These are phyloP conservation scores for Leptarthrus brevirostris DNA, from an alignment of 2,888 invertebrate genomes.

Conservation along the genomic window DNA sequence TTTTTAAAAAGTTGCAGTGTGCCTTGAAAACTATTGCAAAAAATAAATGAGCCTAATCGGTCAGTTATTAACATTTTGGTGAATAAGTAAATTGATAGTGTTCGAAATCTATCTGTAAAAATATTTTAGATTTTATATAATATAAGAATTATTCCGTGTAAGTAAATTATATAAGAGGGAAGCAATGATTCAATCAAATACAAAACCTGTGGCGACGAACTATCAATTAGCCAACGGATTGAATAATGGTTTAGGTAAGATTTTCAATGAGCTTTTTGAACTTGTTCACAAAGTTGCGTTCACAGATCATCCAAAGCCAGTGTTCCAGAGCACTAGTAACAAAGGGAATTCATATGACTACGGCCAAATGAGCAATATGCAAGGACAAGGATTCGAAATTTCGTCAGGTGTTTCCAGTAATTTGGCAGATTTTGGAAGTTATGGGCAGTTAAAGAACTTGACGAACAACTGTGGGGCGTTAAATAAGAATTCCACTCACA, in stretches of 20 bases:
- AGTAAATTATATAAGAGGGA: not conserved
- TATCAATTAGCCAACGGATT: not conserved
- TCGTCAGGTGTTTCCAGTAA: not conserved
- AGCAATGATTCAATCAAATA: not conserved
- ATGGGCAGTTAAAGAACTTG: too few species aligned
- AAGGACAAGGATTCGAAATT: not conserved
- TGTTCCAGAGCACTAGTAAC: not conserved
- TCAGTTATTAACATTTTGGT: not conserved
- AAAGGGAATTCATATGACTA: not conserved
- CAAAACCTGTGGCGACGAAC: not conserved
- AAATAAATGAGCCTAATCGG: not conserved
- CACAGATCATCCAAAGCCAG: not conserved
- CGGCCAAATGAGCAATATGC: not conserved
- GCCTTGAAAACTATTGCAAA: not conserved
- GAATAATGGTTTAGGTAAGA: not conserved
- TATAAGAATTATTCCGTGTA: not conserved
- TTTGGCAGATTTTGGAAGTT: not conserved
- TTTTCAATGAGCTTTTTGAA: too few species aligned
- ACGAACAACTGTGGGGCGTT: too few species aligned
- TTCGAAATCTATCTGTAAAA: not conserved
- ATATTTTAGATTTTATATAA: not conserved
- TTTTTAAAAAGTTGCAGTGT: not conserved
- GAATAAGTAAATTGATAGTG: not conserved
- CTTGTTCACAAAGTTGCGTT: not conserved
- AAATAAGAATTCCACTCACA: too few species aligned